Evolutionary conservation across 2,888 invertebrate species (phyloP), one percentile per base, ranked within the genome.

Genomic region (Drosophila quinaria): DNA sequence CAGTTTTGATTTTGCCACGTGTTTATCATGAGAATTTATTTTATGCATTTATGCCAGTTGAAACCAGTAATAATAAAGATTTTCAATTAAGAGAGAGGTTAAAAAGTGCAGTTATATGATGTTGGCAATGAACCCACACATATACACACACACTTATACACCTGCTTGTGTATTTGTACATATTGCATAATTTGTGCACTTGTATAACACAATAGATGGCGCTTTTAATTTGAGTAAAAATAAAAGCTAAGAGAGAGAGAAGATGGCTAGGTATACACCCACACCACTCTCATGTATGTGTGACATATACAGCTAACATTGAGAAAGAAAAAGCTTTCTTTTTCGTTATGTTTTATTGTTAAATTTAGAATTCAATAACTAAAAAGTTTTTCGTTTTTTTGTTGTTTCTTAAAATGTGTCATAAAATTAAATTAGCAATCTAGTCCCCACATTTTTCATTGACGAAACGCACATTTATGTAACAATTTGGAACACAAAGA

Each of bases 321-420:
- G 79, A 39, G 35, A 55, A 46, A 66, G 46, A 66, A 46, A 66
- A 42, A 66, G 62, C 65, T 69, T 77, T 78, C 41, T 22, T 52
- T 52, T 58, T 50, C 6, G 29, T 64, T 15, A 35, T 54, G 29
- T 42, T 22, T 52, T 42, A 15, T 61, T 69, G 54, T 68, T 83
- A 86, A 74, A 69, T 80, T 86, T 88, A 88, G 86, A 83, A 61
- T 70, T 77, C 66, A 78, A 46, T 44, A n/a, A 42, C 41, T 22
- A 6, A 17, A 56, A 59, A 33, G 35, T 1, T 8, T 25, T 25
- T 25, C 6, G 6, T 39, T 49, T 44, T 42, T 41, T 47, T 55
- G 31, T 42, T 63, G 35, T 49, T 69, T 52, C 4, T 11, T 10
- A 54, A 47, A 39, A 67, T 46, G 41, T 39, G 33, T 46, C 52